Evolutionary conservation across 2,888 invertebrate species (phyloP).

Genomic region (Julus scandinavius): DNA sequence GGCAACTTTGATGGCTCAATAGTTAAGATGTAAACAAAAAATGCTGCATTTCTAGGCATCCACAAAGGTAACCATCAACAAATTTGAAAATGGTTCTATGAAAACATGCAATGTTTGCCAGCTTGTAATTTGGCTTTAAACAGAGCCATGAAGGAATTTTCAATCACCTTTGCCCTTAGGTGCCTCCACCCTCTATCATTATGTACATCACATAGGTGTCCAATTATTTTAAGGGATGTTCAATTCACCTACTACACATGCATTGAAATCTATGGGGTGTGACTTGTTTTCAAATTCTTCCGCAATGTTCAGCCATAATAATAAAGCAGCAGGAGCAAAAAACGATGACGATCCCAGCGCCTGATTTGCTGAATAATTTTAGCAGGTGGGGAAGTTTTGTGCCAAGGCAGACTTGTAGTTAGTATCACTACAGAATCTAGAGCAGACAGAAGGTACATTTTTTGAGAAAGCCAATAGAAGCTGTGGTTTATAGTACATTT

Average conservation of each 20-base stretch:
- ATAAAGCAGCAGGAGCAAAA: background rate
- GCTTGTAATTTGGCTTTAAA: background rate
- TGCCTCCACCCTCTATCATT: background rate
- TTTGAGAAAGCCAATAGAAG: background rate
- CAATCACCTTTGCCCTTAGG: background rate
- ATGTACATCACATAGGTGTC: background rate
- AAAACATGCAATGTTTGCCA: background rate
- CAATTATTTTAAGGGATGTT: background rate
- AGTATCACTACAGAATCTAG: background rate
- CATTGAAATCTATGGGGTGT: background rate
- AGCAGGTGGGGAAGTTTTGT: constrained; percentile 5
- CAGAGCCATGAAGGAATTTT: background rate
- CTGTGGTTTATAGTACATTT: no score
- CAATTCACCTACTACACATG: background rate
- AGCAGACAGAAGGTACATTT: background rate
- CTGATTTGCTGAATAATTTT: constrained; percentile 13
- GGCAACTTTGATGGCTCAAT: background rate
- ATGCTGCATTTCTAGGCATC: background rate
- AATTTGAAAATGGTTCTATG: background rate
- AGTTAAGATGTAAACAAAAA: background rate
- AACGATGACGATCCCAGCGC: background rate
- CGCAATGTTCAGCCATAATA: background rate
- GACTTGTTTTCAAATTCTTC: background rate
- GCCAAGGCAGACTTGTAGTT: constrained; percentile 18
- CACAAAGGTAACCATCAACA: background rate